phyloP scores from a whole-genome alignment of 2,113 vertebrate species.

The Cyphomyrus plagiostoma region DNA sequence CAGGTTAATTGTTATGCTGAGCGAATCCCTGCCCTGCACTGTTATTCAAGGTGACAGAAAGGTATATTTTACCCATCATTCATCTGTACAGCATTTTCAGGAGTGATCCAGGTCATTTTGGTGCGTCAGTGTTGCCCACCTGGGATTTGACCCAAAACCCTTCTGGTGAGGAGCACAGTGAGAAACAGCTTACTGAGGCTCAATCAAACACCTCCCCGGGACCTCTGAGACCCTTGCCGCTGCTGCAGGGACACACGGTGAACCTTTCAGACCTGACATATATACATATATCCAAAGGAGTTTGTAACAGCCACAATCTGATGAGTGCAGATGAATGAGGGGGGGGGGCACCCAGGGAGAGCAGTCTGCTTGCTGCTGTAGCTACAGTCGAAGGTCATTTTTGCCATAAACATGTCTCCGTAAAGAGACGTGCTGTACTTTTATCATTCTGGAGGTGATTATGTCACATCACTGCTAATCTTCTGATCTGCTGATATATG shows the following conservation, averaged over 20 bases:
- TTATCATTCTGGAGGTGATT: neutral
- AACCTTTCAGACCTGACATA: neutral
- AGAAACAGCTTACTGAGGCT: neutral
- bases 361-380: neutral
- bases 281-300: neutral
- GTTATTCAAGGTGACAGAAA: neutral
- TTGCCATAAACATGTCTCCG: neutral
- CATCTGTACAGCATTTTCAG: neutral
- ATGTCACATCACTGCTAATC: neutral
- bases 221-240: neutral
- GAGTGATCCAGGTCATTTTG: neutral
- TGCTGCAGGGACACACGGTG: neutral
- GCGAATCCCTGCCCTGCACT: neutral
- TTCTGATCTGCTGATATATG: neutral
- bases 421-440: neutral
- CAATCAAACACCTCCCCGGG: no score
- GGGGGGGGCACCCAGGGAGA: neutral
- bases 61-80: neutral
- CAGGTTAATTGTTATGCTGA: neutral
- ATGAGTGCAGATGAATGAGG: neutral
- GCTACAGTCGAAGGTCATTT: neutral
- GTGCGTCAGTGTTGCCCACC: neutral
- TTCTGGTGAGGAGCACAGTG: neutral
- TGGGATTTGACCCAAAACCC: slow-evolving; percentile 2
- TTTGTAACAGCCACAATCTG: neutral